A percentile compares a stretch with the other conserved stretches of the same genome.
Evolutionary conservation across 2,888 invertebrate species (phyloP).

Genomic region (Leptopilina drosophilae): DNA sequence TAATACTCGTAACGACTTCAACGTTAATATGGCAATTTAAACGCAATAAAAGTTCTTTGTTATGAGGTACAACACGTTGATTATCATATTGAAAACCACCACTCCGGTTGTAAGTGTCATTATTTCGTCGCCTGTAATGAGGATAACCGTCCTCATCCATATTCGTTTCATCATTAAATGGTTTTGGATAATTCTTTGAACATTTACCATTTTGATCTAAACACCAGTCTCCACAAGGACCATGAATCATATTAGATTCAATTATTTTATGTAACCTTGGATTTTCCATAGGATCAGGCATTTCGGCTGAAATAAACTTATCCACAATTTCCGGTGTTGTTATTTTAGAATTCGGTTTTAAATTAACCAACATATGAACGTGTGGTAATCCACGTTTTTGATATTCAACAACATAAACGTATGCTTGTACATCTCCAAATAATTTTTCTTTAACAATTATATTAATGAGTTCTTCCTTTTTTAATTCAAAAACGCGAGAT

Average conservation of each 20-base stretch:
- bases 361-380: not conserved
- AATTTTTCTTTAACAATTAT: too few species aligned
- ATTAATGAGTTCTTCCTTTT: too few species aligned
- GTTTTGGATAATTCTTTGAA: too few species aligned
- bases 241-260: slow-evolving; percentile 41
- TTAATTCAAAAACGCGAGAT: too few species aligned
- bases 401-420: too few species aligned
- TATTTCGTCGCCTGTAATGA: slow-evolving; percentile 55
- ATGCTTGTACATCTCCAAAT: too few species aligned
- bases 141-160: slow-evolving; percentile 58
- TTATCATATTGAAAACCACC: slow-evolving; percentile 60
- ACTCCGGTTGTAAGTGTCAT: slow-evolving; percentile 46
- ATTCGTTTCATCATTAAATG: slow-evolving; percentile 44
- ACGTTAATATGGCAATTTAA: slow-evolving; percentile 55
- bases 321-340: slow-evolving; percentile 47
- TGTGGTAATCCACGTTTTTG: too few species aligned
- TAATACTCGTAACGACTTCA: slow-evolving; percentile 58
- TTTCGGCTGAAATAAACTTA: slow-evolving; percentile 58
- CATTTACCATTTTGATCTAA: too few species aligned
- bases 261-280: too few species aligned
- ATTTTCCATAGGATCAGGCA: slow-evolving; percentile 44
- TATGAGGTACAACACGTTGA: slow-evolving; percentile 64
- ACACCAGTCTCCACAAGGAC: slow-evolving; percentile 57
- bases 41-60: slow-evolving; percentile 1
- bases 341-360: slow-evolving; percentile 1